Percentiles rank a stretch among this genome's conserved stretches.
Evolutionary conservation across 2,113 vertebrate genomes (phyloP).

Genomic region (Charadrius vociferus): DNA sequence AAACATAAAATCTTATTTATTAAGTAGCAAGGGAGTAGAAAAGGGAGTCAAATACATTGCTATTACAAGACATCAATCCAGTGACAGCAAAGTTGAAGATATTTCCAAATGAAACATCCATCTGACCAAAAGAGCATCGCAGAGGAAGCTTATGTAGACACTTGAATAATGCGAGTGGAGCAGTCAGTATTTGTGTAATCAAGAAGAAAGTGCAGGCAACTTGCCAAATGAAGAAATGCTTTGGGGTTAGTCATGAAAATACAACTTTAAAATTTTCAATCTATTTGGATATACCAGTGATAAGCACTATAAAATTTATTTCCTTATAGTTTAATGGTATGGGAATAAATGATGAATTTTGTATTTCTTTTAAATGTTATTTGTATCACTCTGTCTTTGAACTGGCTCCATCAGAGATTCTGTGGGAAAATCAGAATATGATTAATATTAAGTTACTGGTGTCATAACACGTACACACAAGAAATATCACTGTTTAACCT

Average conservation of each 20-base stretch:
- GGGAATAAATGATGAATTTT: background rate
- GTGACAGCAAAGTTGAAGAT: background rate
- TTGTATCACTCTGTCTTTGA: background rate
- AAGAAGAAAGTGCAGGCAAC: background rate
- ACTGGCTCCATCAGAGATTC: background rate
- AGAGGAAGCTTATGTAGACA: background rate
- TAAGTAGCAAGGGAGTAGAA: background rate
- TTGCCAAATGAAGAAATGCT: background rate
- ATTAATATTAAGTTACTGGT: background rate
- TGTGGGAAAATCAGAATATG: background rate
- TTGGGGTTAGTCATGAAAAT: background rate
- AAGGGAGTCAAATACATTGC: background rate
- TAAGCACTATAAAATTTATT: background rate
- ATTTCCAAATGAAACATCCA: background rate
- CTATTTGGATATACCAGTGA: background rate
- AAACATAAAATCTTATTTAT: background rate
- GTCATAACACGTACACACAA: background rate
- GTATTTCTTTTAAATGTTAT: background rate
- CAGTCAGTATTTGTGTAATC: background rate
- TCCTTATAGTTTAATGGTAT: background rate
- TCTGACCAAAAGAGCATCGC: background rate
- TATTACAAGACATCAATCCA: background rate
- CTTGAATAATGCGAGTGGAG: background rate
- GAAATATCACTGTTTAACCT: background rate
- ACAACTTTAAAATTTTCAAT: background rate